These are phyloP conservation scores for Haliaeetus leucogaster DNA, from an alignment of 2,113 vertebrate species.

Conservation along the genomic window DNA sequence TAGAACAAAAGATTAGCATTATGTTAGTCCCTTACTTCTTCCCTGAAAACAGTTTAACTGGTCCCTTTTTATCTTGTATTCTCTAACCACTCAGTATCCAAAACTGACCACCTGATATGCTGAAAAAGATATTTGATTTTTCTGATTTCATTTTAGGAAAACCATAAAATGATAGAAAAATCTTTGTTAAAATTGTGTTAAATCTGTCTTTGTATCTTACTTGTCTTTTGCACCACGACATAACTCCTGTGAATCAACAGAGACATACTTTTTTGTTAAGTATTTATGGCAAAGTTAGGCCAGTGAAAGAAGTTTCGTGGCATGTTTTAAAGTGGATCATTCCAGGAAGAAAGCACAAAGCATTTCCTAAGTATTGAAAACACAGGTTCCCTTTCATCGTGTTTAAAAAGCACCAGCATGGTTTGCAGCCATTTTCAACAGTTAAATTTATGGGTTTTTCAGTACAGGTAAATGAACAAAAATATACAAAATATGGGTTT, in stretches of 20 bases:
- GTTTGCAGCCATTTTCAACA: background rate
- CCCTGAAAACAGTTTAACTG: background rate
- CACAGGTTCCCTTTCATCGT: background rate
- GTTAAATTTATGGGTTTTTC: background rate
- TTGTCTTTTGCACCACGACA: background rate
- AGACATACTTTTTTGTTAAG: background rate
- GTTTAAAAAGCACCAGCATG: background rate
- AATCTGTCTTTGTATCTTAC: background rate
- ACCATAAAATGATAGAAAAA: background rate
- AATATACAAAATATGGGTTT: rapidly evolving
- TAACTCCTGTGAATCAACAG: background rate
- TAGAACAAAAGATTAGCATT: conserved; percentile 41
- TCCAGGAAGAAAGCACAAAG: background rate
- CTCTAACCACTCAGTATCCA: background rate
- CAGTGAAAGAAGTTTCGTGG: background rate
- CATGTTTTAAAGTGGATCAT: background rate
- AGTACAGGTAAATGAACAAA: background rate
- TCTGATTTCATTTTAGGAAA: background rate
- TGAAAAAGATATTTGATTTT: background rate
- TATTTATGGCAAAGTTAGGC: background rate
- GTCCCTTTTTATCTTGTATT: background rate
- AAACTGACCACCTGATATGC: background rate
- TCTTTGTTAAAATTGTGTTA: background rate
- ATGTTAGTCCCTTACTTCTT: background rate
- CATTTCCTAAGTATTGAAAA: background rate